phyloP scores from a whole-genome alignment of 2,797 vertebrate genomes.

The Lepidocolaptes lacrymiger region DNA sequence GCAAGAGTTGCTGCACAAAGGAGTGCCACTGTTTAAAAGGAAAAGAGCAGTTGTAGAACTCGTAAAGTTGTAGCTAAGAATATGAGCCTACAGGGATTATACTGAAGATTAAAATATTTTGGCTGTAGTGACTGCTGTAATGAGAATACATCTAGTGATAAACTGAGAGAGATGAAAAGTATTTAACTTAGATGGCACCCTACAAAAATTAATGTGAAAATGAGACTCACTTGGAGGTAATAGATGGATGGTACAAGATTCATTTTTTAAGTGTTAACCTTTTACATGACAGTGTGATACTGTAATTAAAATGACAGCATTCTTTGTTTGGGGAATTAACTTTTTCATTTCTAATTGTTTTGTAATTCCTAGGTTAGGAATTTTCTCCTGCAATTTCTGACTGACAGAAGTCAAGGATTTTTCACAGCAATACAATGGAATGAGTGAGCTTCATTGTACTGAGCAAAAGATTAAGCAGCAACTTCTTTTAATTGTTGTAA shows the following conservation, averaged over 20 bases:
- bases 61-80: not conserved
- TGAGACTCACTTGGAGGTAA: constrained; percentile 32
- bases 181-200: constrained; percentile 55
- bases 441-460: not conserved
- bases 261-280: constrained; percentile 38
- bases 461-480: constrained; percentile 22
- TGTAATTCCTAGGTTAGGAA: not conserved
- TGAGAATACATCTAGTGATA: constrained; percentile 8
- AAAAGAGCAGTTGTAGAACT: not conserved
- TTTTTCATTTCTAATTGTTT: constrained; percentile 24
- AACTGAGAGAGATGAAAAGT: constrained; percentile 36
- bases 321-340: constrained; percentile 43
- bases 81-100: not conserved
- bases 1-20: not conserved
- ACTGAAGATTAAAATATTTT: constrained; percentile 50
- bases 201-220: constrained; percentile 54
- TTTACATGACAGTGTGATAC: constrained; percentile 12
- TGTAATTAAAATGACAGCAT: constrained; percentile 35
- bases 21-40: not conserved
- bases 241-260: constrained; percentile 3
- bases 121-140: constrained; percentile 23
- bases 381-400: constrained; percentile 3
- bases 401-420: not conserved
- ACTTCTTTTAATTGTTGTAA: constrained; percentile 27
- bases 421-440: not conserved